A percentile compares a stretch with the other conserved stretches of the same genome.
Conservation (phyloP, 2,888 invertebrate species). For the Malachius bipustulatus region DNA sequence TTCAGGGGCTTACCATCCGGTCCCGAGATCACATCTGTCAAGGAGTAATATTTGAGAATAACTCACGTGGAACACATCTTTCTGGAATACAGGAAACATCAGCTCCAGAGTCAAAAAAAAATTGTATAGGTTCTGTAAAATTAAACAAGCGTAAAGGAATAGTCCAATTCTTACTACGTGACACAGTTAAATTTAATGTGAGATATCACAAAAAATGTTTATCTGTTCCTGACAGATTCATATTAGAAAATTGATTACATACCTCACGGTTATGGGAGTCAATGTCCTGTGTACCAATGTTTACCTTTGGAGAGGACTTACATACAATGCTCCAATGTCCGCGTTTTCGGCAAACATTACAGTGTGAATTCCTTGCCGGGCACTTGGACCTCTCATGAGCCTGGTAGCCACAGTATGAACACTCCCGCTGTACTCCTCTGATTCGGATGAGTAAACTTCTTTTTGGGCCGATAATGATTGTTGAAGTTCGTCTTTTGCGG, state of each 20-base stretch:
- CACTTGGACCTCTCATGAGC: neutral
- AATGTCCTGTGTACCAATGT: neutral
- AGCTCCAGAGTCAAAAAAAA: slow-evolving; percentile 4
- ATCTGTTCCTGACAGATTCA: neutral
- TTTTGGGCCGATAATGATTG: slow-evolving; percentile 2
- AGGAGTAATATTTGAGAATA: too few relatives aligned
- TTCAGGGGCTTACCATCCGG: neutral
- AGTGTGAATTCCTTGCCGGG: slow-evolving; percentile 1
- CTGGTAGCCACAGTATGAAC: neutral
- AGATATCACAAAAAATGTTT: slow-evolving; percentile 1
- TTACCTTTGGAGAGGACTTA: neutral
- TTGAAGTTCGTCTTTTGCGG: too few relatives aligned
- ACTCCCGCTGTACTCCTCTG: neutral
- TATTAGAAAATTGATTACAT: neutral
- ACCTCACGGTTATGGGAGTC: neutral
- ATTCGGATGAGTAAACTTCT: neutral
- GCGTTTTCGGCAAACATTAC: neutral
- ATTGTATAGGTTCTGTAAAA: neutral
- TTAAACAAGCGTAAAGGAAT: neutral
- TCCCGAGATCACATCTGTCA: neutral
- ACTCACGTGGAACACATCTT: neutral
- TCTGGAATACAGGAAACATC: slow-evolving; percentile 5
- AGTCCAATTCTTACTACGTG: slow-evolving; percentile 4
- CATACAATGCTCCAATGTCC: slow-evolving; percentile 5
- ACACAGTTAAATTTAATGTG: neutral